Percentiles rank a stretch among this genome's conserved stretches.
Evolutionary conservation across 1,140 invertebrate species (phyloP).

Genomic region (Plectrocnemia conspersa): DNA sequence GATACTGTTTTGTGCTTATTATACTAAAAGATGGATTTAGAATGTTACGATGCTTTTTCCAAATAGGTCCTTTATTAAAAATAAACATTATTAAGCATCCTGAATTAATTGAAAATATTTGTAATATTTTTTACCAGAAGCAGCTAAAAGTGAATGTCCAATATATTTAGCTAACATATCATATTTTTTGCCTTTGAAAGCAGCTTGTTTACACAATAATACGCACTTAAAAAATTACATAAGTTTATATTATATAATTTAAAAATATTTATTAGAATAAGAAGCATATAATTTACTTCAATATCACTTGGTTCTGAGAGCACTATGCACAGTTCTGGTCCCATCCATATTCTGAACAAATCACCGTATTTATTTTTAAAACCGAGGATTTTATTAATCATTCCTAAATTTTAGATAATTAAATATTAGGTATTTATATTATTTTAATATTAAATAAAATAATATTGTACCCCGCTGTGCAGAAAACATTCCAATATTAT

Average conservation of each 20-base stretch:
- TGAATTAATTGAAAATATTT: neutral
- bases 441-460: neutral
- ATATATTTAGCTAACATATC: neutral
- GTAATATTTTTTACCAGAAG: neutral
- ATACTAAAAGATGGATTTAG: slow-evolving; percentile 9
- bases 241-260: neutral
- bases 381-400: neutral
- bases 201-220: neutral
- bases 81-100: neutral
- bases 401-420: too few relatives aligned
- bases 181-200: slow-evolving; percentile 7
- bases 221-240: slow-evolving; percentile 1
- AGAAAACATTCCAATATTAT: neutral
- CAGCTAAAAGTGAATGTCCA: neutral
- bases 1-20: neutral
- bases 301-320: slow-evolving; percentile 13
- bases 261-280: slow-evolving; percentile 1
- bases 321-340: slow-evolving; percentile 6
- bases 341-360: slow-evolving; percentile 5
- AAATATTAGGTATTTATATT: neutral
- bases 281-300: neutral
- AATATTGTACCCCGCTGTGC: neutral
- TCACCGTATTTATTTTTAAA: neutral
- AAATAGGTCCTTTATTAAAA: neutral
- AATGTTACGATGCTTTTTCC: slow-evolving; percentile 13